A percentile compares a stretch with the other conserved stretches of the same genome.
phyloP scores from a whole-genome alignment of 1,140 invertebrate genomes.

The Drosophila littoralis region DNA sequence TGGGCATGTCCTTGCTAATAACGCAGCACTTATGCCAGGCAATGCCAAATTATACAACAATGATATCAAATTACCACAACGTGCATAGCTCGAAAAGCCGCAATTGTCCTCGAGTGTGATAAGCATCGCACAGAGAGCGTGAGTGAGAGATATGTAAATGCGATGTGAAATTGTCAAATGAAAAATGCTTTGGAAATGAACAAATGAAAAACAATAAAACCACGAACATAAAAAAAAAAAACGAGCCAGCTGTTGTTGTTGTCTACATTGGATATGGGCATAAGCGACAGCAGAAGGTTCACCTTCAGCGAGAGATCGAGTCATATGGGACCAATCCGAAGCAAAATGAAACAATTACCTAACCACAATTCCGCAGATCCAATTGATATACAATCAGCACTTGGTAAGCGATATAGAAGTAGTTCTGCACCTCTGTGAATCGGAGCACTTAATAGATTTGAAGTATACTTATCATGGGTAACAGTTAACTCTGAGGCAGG shows the following conservation, averaged over 20 bases:
- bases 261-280: slow-evolving; percentile 1
- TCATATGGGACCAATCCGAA: slow-evolving; percentile 27
- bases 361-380: slow-evolving; percentile 6
- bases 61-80: slow-evolving; percentile 78
- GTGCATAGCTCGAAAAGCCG: slow-evolving; percentile 51
- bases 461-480: too few species aligned
- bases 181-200: slow-evolving; percentile 24
- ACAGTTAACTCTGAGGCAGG: too few species aligned
- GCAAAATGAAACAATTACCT: slow-evolving; percentile 9
- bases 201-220: slow-evolving; percentile 4
- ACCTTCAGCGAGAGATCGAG: neutral
- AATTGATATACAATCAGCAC: neutral
- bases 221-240: slow-evolving; percentile 13
- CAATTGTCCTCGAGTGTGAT: slow-evolving; percentile 72
- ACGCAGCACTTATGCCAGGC: slow-evolving; percentile 81
- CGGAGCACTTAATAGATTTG: too few species aligned
- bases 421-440: too few species aligned
- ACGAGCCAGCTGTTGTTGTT: slow-evolving; percentile 41
- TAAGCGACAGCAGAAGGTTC: neutral
- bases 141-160: neutral
- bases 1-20: slow-evolving; percentile 81
- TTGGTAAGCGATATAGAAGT: too few species aligned
- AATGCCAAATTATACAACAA: slow-evolving; percentile 82
- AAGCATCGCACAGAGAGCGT: slow-evolving; percentile 47
- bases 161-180: too few species aligned